Conservation (phyloP, 2,888 invertebrate species). For the Eubasilissa splendida region DNA sequence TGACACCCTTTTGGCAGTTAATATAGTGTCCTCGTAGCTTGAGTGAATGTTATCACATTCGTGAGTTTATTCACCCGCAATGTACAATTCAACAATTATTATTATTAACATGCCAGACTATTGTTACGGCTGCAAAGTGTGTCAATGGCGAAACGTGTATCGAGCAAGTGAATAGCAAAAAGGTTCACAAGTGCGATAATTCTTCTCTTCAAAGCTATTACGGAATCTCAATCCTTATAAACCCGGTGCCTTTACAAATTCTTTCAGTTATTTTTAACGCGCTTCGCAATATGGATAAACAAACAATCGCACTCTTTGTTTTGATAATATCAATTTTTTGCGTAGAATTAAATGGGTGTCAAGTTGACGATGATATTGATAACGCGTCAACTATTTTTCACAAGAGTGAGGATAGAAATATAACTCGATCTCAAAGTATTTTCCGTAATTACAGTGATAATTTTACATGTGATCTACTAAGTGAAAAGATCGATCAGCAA, state of each 20-base stretch:
- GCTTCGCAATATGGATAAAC: not conserved
- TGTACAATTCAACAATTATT: not conserved
- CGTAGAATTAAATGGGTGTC: too few species aligned
- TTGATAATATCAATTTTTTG: too few species aligned
- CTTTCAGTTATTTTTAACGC: not conserved
- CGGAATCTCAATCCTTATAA: not conserved
- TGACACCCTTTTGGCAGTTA: too few species aligned
- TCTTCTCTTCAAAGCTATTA: not conserved
- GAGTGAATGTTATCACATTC: not conserved
- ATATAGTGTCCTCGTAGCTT: too few species aligned
- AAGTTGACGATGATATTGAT: too few species aligned
- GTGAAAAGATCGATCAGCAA: too few species aligned
- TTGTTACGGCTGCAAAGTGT: constrained; percentile 3
- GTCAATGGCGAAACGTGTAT: constrained; percentile 29
- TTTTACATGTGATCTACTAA: not conserved
- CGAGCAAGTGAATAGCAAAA: constrained; percentile 1
- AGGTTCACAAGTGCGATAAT: not conserved
- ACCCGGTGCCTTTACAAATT: not conserved
- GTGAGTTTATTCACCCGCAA: constrained; percentile 14
- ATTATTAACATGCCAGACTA: constrained; percentile 2
- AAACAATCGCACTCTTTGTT: not conserved
- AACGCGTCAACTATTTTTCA: too few species aligned
- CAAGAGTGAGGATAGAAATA: too few species aligned
- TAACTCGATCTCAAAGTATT: too few species aligned
- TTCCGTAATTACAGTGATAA: not conserved